phyloP scores from a whole-genome alignment of 2,888 invertebrate species.

The Clanis bilineata region DNA sequence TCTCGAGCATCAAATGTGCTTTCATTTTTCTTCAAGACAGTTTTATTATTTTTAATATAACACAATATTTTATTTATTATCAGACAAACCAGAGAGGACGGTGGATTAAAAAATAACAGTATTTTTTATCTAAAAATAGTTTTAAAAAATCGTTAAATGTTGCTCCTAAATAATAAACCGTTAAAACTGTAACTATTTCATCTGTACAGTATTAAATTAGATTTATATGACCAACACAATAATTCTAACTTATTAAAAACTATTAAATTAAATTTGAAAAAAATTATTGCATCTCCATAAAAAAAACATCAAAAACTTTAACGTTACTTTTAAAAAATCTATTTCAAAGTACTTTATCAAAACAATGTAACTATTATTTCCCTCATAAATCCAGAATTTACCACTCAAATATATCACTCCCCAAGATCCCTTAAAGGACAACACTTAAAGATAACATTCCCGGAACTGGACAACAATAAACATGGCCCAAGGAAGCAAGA shows the following conservation, averaged over 20 bases:
- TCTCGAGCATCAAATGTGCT: neutral
- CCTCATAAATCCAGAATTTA: neutral
- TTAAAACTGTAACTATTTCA: too few relatives aligned
- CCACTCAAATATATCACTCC: conserved; percentile 7
- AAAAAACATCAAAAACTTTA: too few relatives aligned
- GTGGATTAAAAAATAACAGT: neutral
- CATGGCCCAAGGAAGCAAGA: conserved; percentile 6
- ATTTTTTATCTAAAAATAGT: neutral
- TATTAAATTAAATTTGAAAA: too few relatives aligned
- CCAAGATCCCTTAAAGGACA: conserved; percentile 1
- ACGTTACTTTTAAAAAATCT: too few relatives aligned
- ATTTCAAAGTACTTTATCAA: too few relatives aligned
- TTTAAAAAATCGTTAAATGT: neutral
- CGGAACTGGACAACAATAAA: conserved; percentile 18
- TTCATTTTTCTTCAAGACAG: neutral
- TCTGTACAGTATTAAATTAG: too few relatives aligned
- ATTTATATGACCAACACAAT: too few relatives aligned
- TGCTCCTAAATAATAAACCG: too few relatives aligned
- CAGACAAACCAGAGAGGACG: neutral
- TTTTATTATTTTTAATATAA: neutral
- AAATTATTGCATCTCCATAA: too few relatives aligned
- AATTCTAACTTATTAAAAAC: too few relatives aligned
- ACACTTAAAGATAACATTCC: conserved; percentile 13
- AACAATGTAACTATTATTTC: neutral
- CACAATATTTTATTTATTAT: neutral